phyloP scores from a whole-genome alignment of 2,797 vertebrate species.

The Hirundo rustica region DNA sequence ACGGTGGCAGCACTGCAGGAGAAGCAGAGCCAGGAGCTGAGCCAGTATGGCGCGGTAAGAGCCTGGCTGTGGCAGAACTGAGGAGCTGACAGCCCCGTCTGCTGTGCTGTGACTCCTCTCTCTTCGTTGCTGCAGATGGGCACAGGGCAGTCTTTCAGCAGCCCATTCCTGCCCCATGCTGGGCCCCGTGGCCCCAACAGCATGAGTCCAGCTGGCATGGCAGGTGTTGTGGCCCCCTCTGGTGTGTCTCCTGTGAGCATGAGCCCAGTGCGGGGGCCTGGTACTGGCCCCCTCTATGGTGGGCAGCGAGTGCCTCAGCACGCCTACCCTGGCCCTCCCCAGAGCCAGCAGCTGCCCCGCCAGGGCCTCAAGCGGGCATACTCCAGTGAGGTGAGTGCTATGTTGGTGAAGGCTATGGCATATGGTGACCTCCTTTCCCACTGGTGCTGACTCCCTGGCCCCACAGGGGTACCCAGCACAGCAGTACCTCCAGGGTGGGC shows the following conservation, averaged over 20 bases:
- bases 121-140: slow-evolving; percentile 79
- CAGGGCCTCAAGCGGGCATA: slow-evolving; percentile 89
- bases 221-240: slow-evolving; percentile 68
- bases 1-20: slow-evolving; percentile 94
- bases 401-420: accelerated
- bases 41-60: slow-evolving; percentile 85
- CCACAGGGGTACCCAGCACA: slow-evolving; percentile 82
- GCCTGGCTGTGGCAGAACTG: accelerated
- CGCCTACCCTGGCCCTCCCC: slow-evolving; percentile 76
- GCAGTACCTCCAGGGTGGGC: slow-evolving; percentile 78
- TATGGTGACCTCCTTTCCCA: accelerated
- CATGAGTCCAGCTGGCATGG: slow-evolving; percentile 71
- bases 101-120: accelerated
- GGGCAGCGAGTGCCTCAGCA: slow-evolving; percentile 88
- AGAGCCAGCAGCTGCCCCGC: slow-evolving; percentile 82
- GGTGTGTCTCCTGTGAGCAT: slow-evolving; percentile 82
- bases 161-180: slow-evolving; percentile 89
- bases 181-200: slow-evolving; percentile 84
- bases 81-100: accelerated
- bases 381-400: slow-evolving; percentile 80
- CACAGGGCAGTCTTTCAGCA: slow-evolving; percentile 87
- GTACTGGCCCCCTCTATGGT: slow-evolving; percentile 79
- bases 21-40: slow-evolving; percentile 94
- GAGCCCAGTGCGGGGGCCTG: slow-evolving; percentile 79
- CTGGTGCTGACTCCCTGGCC: not conserved